phyloP scores from a whole-genome alignment of 2,113 vertebrate genomes.

The Thamnophis sirtalis region DNA sequence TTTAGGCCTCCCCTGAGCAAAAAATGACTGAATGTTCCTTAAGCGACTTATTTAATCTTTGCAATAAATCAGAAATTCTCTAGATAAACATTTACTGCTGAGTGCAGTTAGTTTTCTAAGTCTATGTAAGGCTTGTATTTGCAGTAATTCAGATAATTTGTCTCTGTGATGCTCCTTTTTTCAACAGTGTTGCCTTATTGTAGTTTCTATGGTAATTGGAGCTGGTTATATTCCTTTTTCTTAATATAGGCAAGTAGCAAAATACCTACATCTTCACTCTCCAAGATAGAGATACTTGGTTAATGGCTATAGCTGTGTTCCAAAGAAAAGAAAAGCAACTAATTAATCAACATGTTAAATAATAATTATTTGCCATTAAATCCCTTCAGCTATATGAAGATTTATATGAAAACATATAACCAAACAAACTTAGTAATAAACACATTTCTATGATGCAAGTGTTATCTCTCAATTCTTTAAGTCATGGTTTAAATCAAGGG shows the following conservation, averaged over 20 bases:
- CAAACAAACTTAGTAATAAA: not conserved
- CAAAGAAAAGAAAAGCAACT: not conserved
- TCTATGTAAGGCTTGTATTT: slow-evolving; percentile 12
- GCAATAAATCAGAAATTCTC: slow-evolving; percentile 34
- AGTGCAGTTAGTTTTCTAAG: slow-evolving; percentile 2
- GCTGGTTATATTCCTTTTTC: not conserved
- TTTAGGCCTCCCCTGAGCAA: not conserved
- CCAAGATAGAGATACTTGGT: not conserved
- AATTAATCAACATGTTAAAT: not conserved
- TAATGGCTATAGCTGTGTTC: not conserved
- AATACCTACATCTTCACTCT: not conserved
- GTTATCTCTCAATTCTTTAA: not conserved
- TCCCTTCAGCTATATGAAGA: not conserved
- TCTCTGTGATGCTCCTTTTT: not conserved
- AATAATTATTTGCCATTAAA: not conserved
- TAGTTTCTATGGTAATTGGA: not conserved
- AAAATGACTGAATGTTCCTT: slow-evolving; percentile 33
- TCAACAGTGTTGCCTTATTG: not conserved
- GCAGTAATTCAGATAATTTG: not conserved
- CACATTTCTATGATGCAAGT: not conserved
- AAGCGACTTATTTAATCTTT: slow-evolving; percentile 43
- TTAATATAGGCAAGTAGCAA: not conserved
- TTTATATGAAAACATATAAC: not conserved
- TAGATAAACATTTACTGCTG: slow-evolving; percentile 33
- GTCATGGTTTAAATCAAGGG: too few relatives aligned